A percentile compares a stretch with the other conserved stretches of the same genome.
Conservation (phyloP, 2,888 invertebrate genomes). For the Cerastis leucographa region DNA sequence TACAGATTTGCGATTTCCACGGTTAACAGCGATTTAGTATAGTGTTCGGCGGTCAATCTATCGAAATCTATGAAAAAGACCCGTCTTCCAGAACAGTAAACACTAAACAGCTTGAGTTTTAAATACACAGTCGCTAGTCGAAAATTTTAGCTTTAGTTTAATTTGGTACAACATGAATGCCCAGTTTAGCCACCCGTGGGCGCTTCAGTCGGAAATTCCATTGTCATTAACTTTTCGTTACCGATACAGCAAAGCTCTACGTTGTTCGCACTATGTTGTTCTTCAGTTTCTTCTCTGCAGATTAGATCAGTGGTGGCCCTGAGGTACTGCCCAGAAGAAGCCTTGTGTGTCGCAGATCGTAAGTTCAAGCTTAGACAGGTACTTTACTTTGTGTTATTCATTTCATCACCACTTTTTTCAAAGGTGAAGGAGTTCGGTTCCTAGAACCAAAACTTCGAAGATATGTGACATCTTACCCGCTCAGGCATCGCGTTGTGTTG, state of each 20-base stretch:
- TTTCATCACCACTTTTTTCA: background rate
- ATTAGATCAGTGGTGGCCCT: background rate
- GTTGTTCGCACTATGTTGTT: background rate
- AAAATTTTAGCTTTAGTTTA: background rate
- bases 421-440: background rate
- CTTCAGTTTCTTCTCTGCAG: too few relatives aligned
- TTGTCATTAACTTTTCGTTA: slow-evolving; percentile 13
- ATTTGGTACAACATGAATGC: background rate
- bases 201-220: slow-evolving; percentile 39
- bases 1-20: slow-evolving; percentile 19
- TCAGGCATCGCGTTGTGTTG: background rate
- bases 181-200: background rate
- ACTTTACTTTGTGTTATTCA: background rate
- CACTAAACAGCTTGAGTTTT: background rate
- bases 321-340: background rate
- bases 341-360: background rate
- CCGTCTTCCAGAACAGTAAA: background rate
- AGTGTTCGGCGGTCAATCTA: background rate
- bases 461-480: background rate
- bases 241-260: background rate
- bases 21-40: background rate
- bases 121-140: background rate
- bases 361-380: background rate
- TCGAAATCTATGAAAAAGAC: background rate
- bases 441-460: background rate